Conservation (phyloP, 2,888 invertebrate genomes). For the Tiliacea citrago region DNA sequence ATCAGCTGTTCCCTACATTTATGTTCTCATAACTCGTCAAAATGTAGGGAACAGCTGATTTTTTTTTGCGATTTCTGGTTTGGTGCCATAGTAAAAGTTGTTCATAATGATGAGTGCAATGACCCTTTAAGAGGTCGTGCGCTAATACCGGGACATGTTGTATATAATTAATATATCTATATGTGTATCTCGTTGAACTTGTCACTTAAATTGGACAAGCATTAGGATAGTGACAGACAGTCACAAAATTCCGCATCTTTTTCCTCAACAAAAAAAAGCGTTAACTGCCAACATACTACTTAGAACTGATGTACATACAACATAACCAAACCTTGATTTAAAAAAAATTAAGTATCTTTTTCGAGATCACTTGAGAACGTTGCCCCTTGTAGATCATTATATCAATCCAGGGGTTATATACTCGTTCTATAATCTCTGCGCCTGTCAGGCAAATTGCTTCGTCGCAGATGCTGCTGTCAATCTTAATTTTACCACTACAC, state of each 20-base stretch:
- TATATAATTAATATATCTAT: no score
- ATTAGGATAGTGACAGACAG: neutral
- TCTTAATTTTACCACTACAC: constrained; percentile 37
- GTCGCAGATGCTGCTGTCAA: constrained; percentile 51
- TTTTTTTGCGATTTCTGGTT: no score
- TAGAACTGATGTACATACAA: neutral
- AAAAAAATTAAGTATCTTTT: constrained; percentile 25
- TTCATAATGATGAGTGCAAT: no score
- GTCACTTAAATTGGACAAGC: neutral
- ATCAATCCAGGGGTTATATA: constrained; percentile 48
- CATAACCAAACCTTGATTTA: neutral
- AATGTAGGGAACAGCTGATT: no score
- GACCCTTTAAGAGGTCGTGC: no score
- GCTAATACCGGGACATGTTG: no score
- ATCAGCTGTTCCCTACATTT: no score
- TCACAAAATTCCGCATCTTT: neutral
- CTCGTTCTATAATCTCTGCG: constrained; percentile 42
- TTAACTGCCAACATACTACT: neutral
- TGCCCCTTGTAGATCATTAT: constrained; percentile 46
- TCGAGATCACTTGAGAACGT: constrained; percentile 38
- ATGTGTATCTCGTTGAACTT: neutral
- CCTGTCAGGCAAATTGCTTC: constrained; percentile 57
- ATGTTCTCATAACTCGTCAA: no score
- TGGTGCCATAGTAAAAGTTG: no score
- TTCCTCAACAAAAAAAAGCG: neutral